A percentile compares a stretch with the other conserved stretches of the same genome.
These are phyloP conservation scores for Brachystomella parvula DNA, from an alignment of 1,140 invertebrate species.

Conservation along the genomic window DNA sequence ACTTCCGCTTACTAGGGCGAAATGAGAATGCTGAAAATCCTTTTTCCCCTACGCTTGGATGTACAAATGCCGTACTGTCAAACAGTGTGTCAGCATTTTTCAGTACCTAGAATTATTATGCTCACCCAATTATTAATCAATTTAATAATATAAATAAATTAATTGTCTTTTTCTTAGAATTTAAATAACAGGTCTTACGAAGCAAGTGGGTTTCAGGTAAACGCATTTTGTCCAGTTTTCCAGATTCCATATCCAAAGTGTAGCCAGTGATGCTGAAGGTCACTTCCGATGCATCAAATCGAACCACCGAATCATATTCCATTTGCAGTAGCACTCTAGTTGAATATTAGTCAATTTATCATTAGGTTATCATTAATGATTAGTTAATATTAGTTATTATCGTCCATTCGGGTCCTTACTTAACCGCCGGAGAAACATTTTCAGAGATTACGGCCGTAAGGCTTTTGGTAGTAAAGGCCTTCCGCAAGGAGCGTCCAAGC, in stretches of 20 bases:
- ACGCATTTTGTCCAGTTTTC: constrained; percentile 17
- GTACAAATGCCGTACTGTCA: no score
- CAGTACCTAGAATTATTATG: no score
- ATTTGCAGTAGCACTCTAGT: constrained; percentile 11
- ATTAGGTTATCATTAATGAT: background rate
- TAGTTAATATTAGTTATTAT: background rate
- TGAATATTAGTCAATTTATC: background rate
- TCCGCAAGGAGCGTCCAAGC: background rate
- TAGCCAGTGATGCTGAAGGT: background rate
- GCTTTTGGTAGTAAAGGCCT: background rate
- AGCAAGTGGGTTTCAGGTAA: constrained; percentile 12
- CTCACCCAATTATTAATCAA: no score
- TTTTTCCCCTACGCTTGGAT: no score
- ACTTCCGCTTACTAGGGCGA: no score
- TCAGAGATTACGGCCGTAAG: background rate
- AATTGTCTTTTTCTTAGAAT: background rate
- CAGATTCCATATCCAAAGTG: constrained; percentile 14
- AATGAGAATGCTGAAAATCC: no score
- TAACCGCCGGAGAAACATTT: background rate
- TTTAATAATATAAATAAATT: no score
- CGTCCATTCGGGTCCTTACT: background rate
- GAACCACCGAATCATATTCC: constrained; percentile 17
- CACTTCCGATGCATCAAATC: constrained; percentile 4
- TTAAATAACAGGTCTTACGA: background rate
- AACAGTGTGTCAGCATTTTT: no score